phyloP scores from a whole-genome alignment of 2,113 vertebrate genomes.

The Eubucco bourcierii region DNA sequence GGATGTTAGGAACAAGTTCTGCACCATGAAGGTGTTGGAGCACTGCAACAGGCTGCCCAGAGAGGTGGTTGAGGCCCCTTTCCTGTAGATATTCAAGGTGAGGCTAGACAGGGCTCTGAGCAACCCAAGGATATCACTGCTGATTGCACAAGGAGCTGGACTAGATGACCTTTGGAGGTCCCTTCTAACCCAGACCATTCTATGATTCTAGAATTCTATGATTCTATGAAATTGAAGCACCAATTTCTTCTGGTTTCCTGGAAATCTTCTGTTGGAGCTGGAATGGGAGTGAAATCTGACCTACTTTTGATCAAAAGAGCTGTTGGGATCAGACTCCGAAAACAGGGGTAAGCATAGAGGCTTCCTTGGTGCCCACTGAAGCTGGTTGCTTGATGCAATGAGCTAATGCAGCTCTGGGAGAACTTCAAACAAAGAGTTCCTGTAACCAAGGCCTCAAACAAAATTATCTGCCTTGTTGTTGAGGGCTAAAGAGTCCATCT shows the following conservation, averaged over 20 bases:
- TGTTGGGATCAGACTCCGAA: neutral
- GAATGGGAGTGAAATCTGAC: constrained; percentile 29
- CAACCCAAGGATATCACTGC: too few relatives aligned
- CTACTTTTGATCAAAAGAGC: constrained; percentile 27
- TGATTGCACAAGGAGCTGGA: too few relatives aligned
- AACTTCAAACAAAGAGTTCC: constrained; percentile 41
- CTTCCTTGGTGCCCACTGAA: neutral
- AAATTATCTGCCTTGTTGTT: constrained; percentile 48
- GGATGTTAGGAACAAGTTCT: too few relatives aligned
- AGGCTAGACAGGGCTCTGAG: too few relatives aligned
- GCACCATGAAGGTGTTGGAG: too few relatives aligned
- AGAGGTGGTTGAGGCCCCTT: too few relatives aligned
- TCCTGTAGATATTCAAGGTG: too few relatives aligned
- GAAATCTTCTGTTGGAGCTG: constrained; percentile 29
- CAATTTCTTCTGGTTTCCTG: constrained; percentile 42
- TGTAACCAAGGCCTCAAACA: constrained; percentile 9
- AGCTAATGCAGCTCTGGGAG: constrained; percentile 26
- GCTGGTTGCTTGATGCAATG: neutral
- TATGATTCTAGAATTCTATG: too few relatives aligned
- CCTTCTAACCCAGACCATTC: too few relatives aligned
- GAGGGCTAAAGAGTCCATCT: constrained; percentile 7
- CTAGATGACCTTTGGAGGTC: too few relatives aligned
- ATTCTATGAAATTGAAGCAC: constrained; percentile 14
- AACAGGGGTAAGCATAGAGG: neutral
- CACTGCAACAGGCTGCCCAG: too few relatives aligned